Base-by-base conservation (phyloP, 92 coral and sea anemone species). In the Desmophyllum pertusum region DNA sequence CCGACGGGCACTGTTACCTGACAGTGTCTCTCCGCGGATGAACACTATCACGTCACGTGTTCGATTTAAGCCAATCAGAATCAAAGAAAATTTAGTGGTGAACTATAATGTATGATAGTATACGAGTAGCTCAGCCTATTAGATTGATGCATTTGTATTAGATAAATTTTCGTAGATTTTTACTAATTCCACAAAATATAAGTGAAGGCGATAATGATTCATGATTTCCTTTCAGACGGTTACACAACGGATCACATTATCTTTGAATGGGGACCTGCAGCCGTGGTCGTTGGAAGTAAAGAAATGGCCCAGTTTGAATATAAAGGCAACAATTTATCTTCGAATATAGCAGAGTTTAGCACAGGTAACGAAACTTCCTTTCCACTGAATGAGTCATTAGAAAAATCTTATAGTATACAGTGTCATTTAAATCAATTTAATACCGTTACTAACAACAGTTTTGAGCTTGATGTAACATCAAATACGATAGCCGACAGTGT, bases 281-380 rank as follows among this genome's bases (percentile, higher is more conserved):
- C 10, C n/a, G 76, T 88, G 4, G 41, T 31, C 36, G 74, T 84
- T 1, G 83, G 84, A 2, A n/a, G 33, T 25, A 66, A 39, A 18
- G 91, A 88, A 66, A 55, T 88, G 80, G 88, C 91, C 9, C 91
- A 88, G 74, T 88, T 88, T 71, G 85, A 66, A 46, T 76, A 83
- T 31, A 59, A n/a, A 33, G 48, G 82, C 30, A 61, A 41, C 39
- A 53, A 70, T 6, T 27, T 81, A 10, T 33, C 85, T 43, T 69
- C 85, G 25, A 39, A 18, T 19, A 23, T 70, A 13, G 85, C 70
- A 17, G 66, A 21, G 62, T 81, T 35, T 59, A 46, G 69, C 42
- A 41, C 33, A 27, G 83, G 83, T 79, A 45, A 64, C 62, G 0
- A 78, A 25, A 1, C 25, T 25, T 17, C 15, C 14, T 10, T 2